Percentiles rank a stretch among this genome's conserved stretches.
Conservation (phyloP, 2,888 invertebrate genomes). For the Entomobrya multifasciata region DNA sequence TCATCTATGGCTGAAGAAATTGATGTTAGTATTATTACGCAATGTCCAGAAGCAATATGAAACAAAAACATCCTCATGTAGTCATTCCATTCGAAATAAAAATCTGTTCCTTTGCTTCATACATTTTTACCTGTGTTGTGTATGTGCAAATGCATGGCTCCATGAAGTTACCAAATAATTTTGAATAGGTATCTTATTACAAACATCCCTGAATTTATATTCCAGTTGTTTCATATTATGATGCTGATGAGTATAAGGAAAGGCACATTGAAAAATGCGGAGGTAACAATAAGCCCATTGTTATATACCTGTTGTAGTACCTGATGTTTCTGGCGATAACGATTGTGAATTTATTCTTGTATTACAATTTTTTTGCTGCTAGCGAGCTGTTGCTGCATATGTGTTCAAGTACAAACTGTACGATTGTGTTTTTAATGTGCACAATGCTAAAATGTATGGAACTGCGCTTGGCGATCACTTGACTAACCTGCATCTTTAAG, state of each 20-base stretch:
- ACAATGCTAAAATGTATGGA: slow-evolving; percentile 18
- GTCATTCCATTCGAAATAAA: slow-evolving; percentile 33
- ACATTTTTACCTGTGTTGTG: not conserved
- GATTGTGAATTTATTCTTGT: slow-evolving; percentile 61
- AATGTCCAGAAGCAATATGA: slow-evolving; percentile 59
- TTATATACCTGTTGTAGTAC: slow-evolving; percentile 50
- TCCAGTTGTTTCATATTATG: slow-evolving; percentile 34
- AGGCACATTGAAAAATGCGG: slow-evolving; percentile 37
- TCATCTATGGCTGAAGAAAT: slow-evolving; percentile 30
- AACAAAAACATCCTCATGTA: slow-evolving; percentile 23
- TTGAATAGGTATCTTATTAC: not conserved
- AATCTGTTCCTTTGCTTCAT: slow-evolving; percentile 1
- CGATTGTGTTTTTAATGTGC: slow-evolving; percentile 5
- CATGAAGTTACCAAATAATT: slow-evolving; percentile 14
- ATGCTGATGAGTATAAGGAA: slow-evolving; percentile 29
- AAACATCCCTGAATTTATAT: slow-evolving; percentile 2
- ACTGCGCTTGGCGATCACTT: slow-evolving; percentile 41
- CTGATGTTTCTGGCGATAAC: slow-evolving; percentile 45
- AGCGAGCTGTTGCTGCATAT: slow-evolving; percentile 7
- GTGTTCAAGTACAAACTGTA: slow-evolving; percentile 30
- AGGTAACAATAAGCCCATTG: slow-evolving; percentile 67
- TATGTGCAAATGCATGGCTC: not conserved
- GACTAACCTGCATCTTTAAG: slow-evolving; percentile 69
- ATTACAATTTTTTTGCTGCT: slow-evolving; percentile 43
- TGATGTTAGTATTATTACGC: slow-evolving; percentile 63